phyloP scores from a whole-genome alignment of 2,113 vertebrate genomes.

The Dasyornis broadbenti region DNA sequence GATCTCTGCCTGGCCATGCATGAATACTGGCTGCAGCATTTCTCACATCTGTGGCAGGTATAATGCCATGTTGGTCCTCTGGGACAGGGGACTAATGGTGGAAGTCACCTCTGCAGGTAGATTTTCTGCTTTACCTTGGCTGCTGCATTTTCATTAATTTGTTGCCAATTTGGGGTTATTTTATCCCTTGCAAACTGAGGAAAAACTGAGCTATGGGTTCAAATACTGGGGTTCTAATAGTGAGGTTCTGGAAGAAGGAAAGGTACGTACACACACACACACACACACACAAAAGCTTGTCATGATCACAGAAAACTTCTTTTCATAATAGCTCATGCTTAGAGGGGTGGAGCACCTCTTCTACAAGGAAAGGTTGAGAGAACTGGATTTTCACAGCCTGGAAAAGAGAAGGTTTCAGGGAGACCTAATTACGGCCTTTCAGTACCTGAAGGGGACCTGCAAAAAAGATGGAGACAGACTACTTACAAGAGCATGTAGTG shows the following conservation, averaged over 20 bases:
- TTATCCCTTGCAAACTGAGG: neutral
- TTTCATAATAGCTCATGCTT: neutral
- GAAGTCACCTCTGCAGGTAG: neutral
- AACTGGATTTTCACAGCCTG: neutral
- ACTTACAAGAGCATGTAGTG: too few species aligned
- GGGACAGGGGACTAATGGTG: too few species aligned
- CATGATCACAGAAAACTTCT: neutral
- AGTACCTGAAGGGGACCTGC: neutral
- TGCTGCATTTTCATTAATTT: neutral
- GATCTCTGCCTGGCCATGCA: neutral
- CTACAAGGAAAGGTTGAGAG: neutral
- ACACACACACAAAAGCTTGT: rapidly evolving
- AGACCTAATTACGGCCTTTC: neutral
- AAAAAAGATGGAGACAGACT: neutral
- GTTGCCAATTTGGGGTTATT: neutral
- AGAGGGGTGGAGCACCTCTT: neutral
- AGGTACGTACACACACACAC: rapidly evolving
- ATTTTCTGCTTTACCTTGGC: neutral
- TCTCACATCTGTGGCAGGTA: neutral
- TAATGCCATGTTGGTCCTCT: neutral
- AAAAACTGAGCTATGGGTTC: neutral
- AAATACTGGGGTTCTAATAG: too few species aligned
- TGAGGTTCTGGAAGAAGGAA: neutral
- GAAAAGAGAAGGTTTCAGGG: neutral
- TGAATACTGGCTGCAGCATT: rapidly evolving